These are phyloP conservation scores for Dicycla oo DNA, from an alignment of 2,888 invertebrate genomes.

Conservation along the genomic window DNA sequence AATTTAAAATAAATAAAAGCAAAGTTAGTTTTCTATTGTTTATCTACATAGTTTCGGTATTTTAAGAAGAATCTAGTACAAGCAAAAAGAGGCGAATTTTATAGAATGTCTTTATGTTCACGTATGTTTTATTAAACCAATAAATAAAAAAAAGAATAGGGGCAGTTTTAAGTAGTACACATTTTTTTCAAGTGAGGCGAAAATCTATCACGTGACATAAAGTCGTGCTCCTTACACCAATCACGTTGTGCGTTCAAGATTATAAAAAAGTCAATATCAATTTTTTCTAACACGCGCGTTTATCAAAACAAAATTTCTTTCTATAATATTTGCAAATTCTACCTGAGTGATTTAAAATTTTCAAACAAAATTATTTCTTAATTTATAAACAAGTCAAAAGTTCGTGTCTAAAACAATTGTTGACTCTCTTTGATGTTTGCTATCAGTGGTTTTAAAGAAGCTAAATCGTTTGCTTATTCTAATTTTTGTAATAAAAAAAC, in stretches of 20 bases:
- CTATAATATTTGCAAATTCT: background rate
- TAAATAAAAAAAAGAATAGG: background rate
- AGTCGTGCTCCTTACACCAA: background rate
- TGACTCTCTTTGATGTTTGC: conserved; percentile 12
- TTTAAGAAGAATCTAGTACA: no score
- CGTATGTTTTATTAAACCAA: no score
- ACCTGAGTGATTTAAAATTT: background rate
- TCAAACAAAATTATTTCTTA: background rate
- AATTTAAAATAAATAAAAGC: background rate
- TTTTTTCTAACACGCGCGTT: conserved; percentile 5
- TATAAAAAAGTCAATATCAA: conserved; percentile 5
- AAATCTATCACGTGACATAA: background rate
- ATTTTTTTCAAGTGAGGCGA: background rate
- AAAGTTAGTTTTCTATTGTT: background rate
- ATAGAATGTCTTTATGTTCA: no score
- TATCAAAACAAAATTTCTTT: conserved; percentile 21
- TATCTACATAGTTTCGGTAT: background rate
- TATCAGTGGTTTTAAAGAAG: conserved; percentile 31
- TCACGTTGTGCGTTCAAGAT: background rate
- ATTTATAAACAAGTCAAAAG: conserved; percentile 16
- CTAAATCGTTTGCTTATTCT: conserved; percentile 53
- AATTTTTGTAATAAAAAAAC: conserved; percentile 61
- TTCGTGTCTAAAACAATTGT: conserved; percentile 23
- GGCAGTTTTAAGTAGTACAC: background rate
- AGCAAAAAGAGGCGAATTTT: no score